Evolutionary conservation across 2,888 invertebrate genomes (phyloP).

Genomic region (Amblyjoppa proteus): DNA sequence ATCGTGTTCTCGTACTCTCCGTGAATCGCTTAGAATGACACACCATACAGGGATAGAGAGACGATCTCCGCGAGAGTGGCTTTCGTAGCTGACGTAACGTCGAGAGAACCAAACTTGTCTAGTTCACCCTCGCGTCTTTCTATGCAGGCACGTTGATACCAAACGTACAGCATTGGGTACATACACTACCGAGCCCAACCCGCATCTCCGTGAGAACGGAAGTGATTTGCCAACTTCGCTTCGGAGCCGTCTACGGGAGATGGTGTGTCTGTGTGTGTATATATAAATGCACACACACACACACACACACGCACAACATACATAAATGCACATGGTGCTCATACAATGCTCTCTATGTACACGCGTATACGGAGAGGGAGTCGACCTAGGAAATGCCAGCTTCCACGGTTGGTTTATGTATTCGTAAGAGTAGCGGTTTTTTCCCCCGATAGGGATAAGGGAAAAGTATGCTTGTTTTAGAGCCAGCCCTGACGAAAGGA

Average conservation of each 20-base stretch:
- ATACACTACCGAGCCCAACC: slow-evolving; percentile 8
- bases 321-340: slow-evolving; percentile 49
- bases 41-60: slow-evolving; percentile 38
- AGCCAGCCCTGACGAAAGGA: slow-evolving; percentile 55
- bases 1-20: slow-evolving; percentile 4
- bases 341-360: slow-evolving; percentile 13
- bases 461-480: slow-evolving; percentile 38
- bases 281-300: no score
- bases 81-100: slow-evolving; percentile 37
- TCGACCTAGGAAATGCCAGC: slow-evolving; percentile 34
- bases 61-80: slow-evolving; percentile 35
- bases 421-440: slow-evolving; percentile 55
- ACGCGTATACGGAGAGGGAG: background rate
- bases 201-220: slow-evolving; percentile 67
- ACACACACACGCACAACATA: slow-evolving; percentile 18
- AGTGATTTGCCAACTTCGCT: slow-evolving; percentile 65
- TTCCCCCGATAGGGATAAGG: background rate
- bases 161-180: background rate
- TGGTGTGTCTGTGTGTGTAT: background rate
- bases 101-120: slow-evolving; percentile 28
- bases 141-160: slow-evolving; percentile 22
- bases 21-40: slow-evolving; percentile 49
- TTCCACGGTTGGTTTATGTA: slow-evolving; percentile 37
- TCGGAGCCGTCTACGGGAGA: slow-evolving; percentile 28
- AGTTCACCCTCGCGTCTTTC: slow-evolving; percentile 30